phyloP scores from a whole-genome alignment of 2,888 invertebrate genomes.

The Synergus gifuensis region DNA sequence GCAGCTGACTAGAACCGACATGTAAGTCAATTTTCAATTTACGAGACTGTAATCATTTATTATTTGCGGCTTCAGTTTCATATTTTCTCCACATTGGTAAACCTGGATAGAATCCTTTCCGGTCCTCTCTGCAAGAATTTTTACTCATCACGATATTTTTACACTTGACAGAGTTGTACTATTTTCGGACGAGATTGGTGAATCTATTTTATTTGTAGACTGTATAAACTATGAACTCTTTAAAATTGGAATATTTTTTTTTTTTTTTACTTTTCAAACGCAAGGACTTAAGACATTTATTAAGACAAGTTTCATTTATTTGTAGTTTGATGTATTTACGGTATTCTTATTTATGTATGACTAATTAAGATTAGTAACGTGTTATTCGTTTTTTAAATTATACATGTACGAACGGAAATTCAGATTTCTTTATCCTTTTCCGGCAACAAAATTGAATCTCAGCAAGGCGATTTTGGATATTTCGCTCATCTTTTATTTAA shows the following conservation, averaged over 20 bases:
- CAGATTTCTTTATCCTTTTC: neutral
- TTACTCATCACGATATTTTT: neutral
- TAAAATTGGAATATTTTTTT: neutral
- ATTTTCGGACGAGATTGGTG: slow-evolving; percentile 25
- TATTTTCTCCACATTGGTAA: neutral
- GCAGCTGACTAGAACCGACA: slow-evolving; percentile 30
- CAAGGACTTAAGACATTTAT: neutral
- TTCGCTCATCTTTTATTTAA: slow-evolving; percentile 5
- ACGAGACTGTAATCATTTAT: slow-evolving; percentile 16
- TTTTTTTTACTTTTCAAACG: neutral
- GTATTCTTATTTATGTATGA: neutral
- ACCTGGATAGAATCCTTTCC: neutral
- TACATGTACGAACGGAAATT: too few relatives aligned
- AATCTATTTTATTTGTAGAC: slow-evolving; percentile 25
- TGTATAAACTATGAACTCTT: neutral
- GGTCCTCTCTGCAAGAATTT: neutral
- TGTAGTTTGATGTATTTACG: neutral
- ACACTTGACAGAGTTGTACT: neutral
- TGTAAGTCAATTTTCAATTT: slow-evolving; percentile 23
- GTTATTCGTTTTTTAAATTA: neutral
- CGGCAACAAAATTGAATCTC: neutral
- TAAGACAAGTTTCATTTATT: neutral
- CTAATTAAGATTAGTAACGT: neutral
- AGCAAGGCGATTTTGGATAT: neutral
- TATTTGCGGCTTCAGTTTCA: neutral